Percentiles rank a stretch among this genome's conserved stretches.
Evolutionary conservation across 2,888 invertebrate genomes (phyloP).

Genomic region (Agrotis ipsilon): DNA sequence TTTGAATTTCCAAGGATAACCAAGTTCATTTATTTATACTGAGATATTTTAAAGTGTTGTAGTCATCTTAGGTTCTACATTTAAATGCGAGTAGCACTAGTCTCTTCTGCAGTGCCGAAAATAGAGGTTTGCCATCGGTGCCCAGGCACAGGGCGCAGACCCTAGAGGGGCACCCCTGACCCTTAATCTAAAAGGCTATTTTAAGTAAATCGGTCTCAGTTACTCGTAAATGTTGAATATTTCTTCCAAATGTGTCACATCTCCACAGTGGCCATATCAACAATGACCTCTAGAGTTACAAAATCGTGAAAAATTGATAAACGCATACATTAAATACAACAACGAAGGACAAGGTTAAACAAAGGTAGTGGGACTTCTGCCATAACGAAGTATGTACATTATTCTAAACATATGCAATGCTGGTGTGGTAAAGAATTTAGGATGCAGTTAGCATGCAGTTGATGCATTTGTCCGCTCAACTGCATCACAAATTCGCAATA

Average conservation of each 20-base stretch:
- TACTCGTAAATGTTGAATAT: neutral
- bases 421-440: constrained; percentile 25
- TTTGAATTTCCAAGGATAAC: constrained; percentile 12
- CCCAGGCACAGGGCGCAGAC: too few relatives aligned
- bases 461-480: neutral
- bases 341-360: constrained; percentile 36
- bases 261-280: constrained; percentile 6
- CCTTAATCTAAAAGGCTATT: too few relatives aligned
- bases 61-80: neutral
- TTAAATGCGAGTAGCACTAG: neutral
- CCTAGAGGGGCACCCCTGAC: too few relatives aligned
- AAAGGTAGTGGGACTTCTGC: constrained; percentile 2
- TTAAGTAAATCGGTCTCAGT: neutral
- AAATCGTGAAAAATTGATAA: constrained; percentile 47
- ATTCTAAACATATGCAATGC: constrained; percentile 2
- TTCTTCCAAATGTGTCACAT: constrained; percentile 5
- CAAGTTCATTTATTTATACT: neutral
- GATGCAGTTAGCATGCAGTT: constrained; percentile 25
- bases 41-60: constrained; percentile 11
- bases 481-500: constrained; percentile 30
- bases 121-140: too few relatives aligned
- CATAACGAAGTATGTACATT: neutral
- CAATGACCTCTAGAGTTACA: constrained; percentile 30
- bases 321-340: too few relatives aligned
- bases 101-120: too few relatives aligned